Conservation (phyloP, 2,113 vertebrate species). For the Ptyas mucosa region DNA sequence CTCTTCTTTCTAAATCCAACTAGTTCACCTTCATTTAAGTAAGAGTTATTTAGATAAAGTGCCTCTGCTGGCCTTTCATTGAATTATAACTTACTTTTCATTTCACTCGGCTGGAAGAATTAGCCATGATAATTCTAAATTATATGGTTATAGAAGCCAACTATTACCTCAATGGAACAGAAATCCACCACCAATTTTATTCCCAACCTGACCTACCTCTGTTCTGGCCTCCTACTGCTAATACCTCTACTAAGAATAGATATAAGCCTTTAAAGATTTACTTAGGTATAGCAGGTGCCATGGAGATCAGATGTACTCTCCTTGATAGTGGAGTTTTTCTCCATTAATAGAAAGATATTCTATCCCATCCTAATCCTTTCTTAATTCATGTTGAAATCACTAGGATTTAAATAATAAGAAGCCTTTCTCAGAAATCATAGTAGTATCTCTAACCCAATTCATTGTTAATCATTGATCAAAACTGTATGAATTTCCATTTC, state of each 20-base stretch:
- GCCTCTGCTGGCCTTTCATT: not conserved
- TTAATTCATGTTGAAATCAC: not conserved
- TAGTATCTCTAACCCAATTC: too few relatives aligned
- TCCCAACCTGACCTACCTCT: not conserved
- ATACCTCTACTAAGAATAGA: not conserved
- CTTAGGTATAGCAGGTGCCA: not conserved
- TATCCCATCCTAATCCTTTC: not conserved
- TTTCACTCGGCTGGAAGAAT: not conserved
- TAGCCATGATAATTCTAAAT: not conserved
- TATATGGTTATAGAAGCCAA: not conserved
- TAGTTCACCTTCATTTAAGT: not conserved
- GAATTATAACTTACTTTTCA: not conserved
- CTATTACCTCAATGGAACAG: not conserved
- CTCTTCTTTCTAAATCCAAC: not conserved
- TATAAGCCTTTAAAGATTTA: not conserved
- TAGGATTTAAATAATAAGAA: not conserved
- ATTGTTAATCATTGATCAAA: rapidly evolving
- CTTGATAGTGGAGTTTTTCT: not conserved
- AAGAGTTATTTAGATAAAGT: not conserved
- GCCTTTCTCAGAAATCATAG: not conserved
- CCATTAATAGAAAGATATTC: not conserved
- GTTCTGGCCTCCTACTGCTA: not conserved
- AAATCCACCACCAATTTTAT: not conserved
- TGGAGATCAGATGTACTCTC: not conserved
- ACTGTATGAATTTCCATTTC: constrained; percentile 19